phyloP scores from a whole-genome alignment of 2,113 vertebrate genomes.

The Columbina picui region DNA sequence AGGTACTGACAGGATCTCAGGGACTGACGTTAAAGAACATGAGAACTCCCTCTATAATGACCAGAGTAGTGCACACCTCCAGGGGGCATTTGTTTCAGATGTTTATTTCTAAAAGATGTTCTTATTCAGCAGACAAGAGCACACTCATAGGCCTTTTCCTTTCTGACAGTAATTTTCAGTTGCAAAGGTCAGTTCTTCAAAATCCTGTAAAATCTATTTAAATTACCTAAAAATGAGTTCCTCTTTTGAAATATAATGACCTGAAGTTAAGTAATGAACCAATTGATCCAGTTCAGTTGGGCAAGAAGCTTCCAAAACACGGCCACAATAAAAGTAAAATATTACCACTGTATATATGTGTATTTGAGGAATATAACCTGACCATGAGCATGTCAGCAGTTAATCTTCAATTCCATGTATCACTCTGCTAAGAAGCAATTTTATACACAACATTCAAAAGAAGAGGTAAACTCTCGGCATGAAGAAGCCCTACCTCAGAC shows the following conservation, averaged over 20 bases:
- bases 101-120: background rate
- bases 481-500: background rate
- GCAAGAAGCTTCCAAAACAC: background rate
- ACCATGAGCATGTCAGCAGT: background rate
- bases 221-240: background rate
- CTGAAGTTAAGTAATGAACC: background rate
- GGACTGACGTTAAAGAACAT: slow-evolving; percentile 9
- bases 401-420: background rate
- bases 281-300: background rate
- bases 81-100: slow-evolving; percentile 24
- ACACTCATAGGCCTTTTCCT: background rate
- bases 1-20: slow-evolving; percentile 54
- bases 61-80: background rate
- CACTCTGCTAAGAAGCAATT: background rate
- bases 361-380: background rate
- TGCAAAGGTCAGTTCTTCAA: background rate
- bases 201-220: background rate
- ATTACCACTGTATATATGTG: background rate
- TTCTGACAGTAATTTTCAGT: background rate
- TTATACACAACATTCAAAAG: background rate
- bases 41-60: background rate
- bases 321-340: background rate
- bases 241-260: background rate
- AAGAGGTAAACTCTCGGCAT: background rate
- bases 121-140: background rate